Conservation (phyloP, 2,113 vertebrate species). For the Natator depressus region DNA sequence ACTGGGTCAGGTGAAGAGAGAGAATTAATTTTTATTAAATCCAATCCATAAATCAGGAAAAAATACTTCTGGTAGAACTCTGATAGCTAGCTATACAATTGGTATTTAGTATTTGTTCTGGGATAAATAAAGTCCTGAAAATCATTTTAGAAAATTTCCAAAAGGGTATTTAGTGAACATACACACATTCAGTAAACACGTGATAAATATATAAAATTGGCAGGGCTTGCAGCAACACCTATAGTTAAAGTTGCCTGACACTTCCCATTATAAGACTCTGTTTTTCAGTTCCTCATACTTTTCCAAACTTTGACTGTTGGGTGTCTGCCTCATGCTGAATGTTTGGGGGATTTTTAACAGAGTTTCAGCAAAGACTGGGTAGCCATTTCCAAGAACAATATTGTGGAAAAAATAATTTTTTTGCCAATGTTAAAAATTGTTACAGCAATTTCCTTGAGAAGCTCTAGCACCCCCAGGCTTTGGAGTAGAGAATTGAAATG, state of each 20-base stretch:
- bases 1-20: neutral
- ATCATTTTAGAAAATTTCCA: neutral
- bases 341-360: neutral
- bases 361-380: neutral
- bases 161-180: neutral
- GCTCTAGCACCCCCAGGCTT: neutral
- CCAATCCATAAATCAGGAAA: neutral
- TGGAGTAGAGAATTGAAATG: neutral
- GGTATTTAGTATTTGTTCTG: neutral
- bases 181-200: neutral
- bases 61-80: neutral
- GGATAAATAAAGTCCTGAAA: neutral
- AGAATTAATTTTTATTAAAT: neutral
- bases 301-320: neutral
- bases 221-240: neutral
- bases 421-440: neutral
- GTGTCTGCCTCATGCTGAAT: neutral
- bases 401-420: neutral
- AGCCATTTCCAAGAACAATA: neutral
- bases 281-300: neutral
- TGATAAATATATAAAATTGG: neutral
- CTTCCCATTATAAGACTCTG: neutral
- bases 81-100: neutral
- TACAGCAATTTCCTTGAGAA: neutral
- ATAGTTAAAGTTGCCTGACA: neutral